Conservation (phyloP, 2,888 invertebrate species). For the Pseudolycoriella hygida region DNA sequence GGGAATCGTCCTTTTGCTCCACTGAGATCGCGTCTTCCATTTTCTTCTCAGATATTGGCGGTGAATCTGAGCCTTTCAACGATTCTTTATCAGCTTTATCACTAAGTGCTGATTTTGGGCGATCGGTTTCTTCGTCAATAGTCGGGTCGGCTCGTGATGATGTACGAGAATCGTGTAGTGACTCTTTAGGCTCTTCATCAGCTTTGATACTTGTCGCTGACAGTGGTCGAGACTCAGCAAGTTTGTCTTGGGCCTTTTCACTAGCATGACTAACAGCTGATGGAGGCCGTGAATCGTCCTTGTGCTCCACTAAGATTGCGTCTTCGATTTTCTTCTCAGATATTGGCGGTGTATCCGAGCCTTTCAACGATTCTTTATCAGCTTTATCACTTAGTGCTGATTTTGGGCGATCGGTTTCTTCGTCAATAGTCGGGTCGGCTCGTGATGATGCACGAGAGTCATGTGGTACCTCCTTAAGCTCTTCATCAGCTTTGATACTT, state of each 20-base stretch:
- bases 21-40: too few relatives aligned
- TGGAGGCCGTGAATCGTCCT: too few relatives aligned
- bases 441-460: not conserved
- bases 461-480: not conserved
- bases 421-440: not conserved
- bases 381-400: slow-evolving; percentile 7
- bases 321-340: not conserved
- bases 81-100: too few relatives aligned
- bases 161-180: too few relatives aligned
- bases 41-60: not conserved
- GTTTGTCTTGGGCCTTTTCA: not conserved
- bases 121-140: not conserved
- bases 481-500: not conserved
- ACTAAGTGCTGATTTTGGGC: slow-evolving; percentile 9
- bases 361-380: too few relatives aligned
- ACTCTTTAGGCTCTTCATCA: not conserved
- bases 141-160: not conserved
- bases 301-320: too few relatives aligned
- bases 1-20: too few relatives aligned
- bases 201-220: not conserved
- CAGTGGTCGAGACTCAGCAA: not conserved
- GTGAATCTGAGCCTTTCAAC: too few relatives aligned
- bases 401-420: slow-evolving; percentile 6
- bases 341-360: too few relatives aligned
- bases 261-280: slow-evolving; percentile 5